These are phyloP conservation scores for Pycnonotus jocosus DNA, from an alignment of 2,113 vertebrate genomes.

Conservation along the genomic window DNA sequence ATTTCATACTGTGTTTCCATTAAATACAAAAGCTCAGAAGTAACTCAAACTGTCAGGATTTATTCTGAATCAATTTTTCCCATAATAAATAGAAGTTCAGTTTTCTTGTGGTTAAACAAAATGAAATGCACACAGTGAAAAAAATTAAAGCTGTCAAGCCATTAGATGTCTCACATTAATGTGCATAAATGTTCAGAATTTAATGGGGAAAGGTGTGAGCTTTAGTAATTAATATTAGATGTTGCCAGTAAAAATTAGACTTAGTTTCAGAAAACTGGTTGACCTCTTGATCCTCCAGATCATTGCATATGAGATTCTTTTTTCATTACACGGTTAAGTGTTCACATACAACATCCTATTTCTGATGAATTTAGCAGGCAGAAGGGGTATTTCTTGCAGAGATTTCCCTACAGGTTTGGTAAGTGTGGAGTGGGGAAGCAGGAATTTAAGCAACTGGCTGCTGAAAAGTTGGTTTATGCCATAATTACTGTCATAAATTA, in stretches of 20 bases:
- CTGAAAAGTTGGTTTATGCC: slow-evolving; percentile 35
- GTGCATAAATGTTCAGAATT: slow-evolving; percentile 46
- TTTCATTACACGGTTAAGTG: neutral
- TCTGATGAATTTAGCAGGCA: slow-evolving; percentile 37
- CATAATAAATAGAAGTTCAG: neutral
- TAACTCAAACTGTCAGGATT: slow-evolving; percentile 32
- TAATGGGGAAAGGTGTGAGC: slow-evolving; percentile 9
- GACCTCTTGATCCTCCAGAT: slow-evolving; percentile 51
- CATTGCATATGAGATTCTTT: slow-evolving; percentile 16
- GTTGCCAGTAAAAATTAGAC: slow-evolving; percentile 49
- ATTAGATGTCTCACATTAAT: slow-evolving; percentile 48
- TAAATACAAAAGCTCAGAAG: slow-evolving; percentile 1
- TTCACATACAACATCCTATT: neutral
- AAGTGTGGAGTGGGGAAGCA: neutral
- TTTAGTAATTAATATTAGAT: slow-evolving; percentile 65
- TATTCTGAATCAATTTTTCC: slow-evolving; percentile 37
- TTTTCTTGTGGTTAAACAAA: slow-evolving; percentile 34
- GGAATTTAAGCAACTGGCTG: slow-evolving; percentile 18
- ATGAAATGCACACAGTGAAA: neutral
- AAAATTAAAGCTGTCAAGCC: slow-evolving; percentile 51
- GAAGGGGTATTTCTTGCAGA: neutral
- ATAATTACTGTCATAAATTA: slow-evolving; percentile 37
- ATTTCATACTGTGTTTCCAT: neutral
- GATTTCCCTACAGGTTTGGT: slow-evolving; percentile 50
- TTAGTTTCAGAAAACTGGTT: slow-evolving; percentile 35